Conservation (phyloP, 2,888 invertebrate species). For the Eristalis tenax region DNA sequence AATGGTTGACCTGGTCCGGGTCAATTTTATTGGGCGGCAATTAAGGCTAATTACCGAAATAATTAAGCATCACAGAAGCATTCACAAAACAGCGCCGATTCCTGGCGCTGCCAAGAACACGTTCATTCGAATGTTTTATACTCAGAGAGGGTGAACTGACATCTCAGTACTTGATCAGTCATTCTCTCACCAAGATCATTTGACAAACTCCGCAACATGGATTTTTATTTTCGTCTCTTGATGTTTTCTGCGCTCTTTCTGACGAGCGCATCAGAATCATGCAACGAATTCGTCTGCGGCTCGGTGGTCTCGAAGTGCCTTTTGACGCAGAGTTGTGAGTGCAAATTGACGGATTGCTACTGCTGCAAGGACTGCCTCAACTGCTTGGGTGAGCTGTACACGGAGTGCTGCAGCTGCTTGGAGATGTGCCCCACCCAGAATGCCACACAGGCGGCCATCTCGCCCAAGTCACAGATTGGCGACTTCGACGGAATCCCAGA, state of each 20-base stretch:
- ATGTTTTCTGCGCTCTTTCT: conserved; percentile 1
- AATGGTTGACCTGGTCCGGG: neutral
- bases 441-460: conserved; percentile 77
- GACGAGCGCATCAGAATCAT: conserved; percentile 3
- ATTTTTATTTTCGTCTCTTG: neutral
- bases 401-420: conserved; percentile 86
- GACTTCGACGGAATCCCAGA: conserved; percentile 91
- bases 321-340: conserved; percentile 96
- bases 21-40: neutral
- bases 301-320: conserved; percentile 98
- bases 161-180: neutral
- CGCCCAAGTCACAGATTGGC: conserved; percentile 91
- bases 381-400: conserved; percentile 93
- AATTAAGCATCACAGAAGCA: neutral
- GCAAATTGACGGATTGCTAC: conserved; percentile 93
- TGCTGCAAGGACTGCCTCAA: conserved; percentile 96
- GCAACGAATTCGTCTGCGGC: conserved; percentile 81
- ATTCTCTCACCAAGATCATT: neutral
- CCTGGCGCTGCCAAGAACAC: neutral
- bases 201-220: conserved; percentile 7
- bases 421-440: conserved; percentile 90
- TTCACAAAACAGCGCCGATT: neutral
- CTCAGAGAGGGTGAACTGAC: neutral
- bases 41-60: neutral
- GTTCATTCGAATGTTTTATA: neutral